Base-by-base conservation (phyloP, 2,888 invertebrate species). In the Linyphia triangularis region DNA sequence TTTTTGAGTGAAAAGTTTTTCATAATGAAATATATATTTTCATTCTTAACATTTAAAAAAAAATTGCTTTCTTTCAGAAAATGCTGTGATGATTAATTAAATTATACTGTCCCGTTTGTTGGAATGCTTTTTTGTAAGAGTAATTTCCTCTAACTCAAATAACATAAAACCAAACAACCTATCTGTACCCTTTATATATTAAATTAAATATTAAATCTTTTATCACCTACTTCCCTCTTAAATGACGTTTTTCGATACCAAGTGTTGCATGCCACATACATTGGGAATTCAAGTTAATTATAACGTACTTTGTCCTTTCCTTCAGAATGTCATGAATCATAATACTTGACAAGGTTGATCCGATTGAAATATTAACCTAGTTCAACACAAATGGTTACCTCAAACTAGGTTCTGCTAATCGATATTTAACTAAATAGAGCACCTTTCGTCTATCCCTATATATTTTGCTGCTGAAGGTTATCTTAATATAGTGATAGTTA, bases 331-430 rank as follows among this genome's bases (percentile, higher is more conserved):
- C 59, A 73, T 73, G 73, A 57, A 57, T 73, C 73, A 73, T 59
- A 22, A 70, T 73, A 30, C 57, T 30, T 19, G 57, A 57, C 57
- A 73, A 73, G 57, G 73, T 73, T 73, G 73, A 73, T 57, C 28
- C 30, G 57, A 73, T 73, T 73, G 59, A 73, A 30, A 57, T 73
- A 73, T 73, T 73, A 73, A 73, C 57, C 73, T 57, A 73, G 57
- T 57, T 57, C 57, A 57, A 43, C 43, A 13, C 70, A 40, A 70
- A 70, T 70, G 70, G 57, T 57, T 57, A 57, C 73, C 30, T 30
- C 51, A 26, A 30, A 28, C 73, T 51, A 73, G 73, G 73, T 73
- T 28, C 57, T 73, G 7, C 57, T 61, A 26, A 73, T 73, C 73
- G 57, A 73, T 73, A 73, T 30, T 73, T 30, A 57, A 73, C 57